Percentiles rank a stretch among this genome's conserved stretches.
Evolutionary conservation across 1,140 invertebrate genomes (phyloP).

Genomic region (Sitophilus oryzae): DNA sequence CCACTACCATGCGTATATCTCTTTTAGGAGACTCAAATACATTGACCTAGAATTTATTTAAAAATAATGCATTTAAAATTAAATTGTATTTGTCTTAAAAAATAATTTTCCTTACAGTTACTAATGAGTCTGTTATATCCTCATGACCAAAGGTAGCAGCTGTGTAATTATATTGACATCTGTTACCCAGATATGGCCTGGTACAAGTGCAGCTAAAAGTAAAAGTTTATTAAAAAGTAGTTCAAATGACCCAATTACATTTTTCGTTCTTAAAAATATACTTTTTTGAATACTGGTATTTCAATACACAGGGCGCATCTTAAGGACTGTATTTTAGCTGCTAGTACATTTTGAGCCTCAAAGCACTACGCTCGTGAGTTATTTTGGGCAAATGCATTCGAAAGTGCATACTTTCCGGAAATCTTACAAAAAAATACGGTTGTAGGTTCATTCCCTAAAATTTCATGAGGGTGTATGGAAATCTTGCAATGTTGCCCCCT

Average conservation of each 20-base stretch:
- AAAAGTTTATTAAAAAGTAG: too few species aligned
- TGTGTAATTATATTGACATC: constrained; percentile 82
- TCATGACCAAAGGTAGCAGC: constrained; percentile 89
- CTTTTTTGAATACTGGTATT: too few species aligned
- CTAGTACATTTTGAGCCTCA: too few species aligned
- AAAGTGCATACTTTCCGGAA: too few species aligned
- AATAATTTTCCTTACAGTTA: constrained; percentile 42
- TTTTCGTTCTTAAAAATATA: too few species aligned
- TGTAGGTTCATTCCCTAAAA: neutral
- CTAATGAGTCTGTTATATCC: constrained; percentile 65
- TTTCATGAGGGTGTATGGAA: too few species aligned
- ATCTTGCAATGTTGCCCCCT: neutral
- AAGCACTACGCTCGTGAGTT: too few species aligned
- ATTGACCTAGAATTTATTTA: constrained; percentile 47
- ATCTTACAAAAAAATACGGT: too few species aligned
- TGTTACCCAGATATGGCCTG: constrained; percentile 78
- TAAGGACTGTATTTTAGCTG: too few species aligned
- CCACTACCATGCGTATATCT: constrained; percentile 69
- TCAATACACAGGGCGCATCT: too few species aligned
- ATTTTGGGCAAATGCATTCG: too few species aligned
- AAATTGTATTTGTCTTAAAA: neutral
- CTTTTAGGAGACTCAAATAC: constrained; percentile 61
- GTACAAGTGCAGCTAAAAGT: constrained; percentile 71
- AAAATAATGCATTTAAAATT: constrained; percentile 2
- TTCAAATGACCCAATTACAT: too few species aligned